These are phyloP conservation scores for Monochamus saltuarius DNA, from an alignment of 1,140 invertebrate genomes.

Conservation along the genomic window DNA sequence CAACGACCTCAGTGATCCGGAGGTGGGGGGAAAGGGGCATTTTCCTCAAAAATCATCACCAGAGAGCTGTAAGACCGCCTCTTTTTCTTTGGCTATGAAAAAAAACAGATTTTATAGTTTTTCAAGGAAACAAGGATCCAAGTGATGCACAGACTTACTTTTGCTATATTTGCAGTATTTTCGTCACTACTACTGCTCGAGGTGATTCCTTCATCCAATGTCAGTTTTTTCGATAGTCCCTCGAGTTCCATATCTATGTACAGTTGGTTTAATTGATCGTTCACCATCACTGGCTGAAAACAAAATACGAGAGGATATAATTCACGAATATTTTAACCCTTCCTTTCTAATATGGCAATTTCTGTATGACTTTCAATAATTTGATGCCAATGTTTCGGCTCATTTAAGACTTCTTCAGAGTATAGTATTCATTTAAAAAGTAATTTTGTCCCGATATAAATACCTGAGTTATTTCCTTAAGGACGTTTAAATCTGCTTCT, in stretches of 20 bases:
- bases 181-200: slow-evolving; percentile 61
- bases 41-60: slow-evolving; percentile 64
- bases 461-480: slow-evolving; percentile 63
- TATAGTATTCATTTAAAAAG: too few species aligned
- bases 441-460: slow-evolving; percentile 4
- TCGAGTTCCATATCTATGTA: slow-evolving; percentile 71
- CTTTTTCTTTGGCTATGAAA: slow-evolving; percentile 48
- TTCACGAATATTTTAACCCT: background rate
- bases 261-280: slow-evolving; percentile 71
- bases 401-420: too few species aligned
- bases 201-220: slow-evolving; percentile 64
- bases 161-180: slow-evolving; percentile 40
- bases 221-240: slow-evolving; percentile 58
- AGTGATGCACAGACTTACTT: slow-evolving; percentile 29
- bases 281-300: slow-evolving; percentile 66
- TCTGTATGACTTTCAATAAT: too few species aligned
- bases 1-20: background rate
- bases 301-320: slow-evolving; percentile 8
- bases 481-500: slow-evolving; percentile 59
- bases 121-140: background rate
- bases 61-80: slow-evolving; percentile 57
- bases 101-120: background rate
- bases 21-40: slow-evolving; percentile 59
- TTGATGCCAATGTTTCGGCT: too few species aligned
- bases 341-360: too few species aligned